Conservation (phyloP, 2,113 vertebrate genomes). For the Chascanopsetta lugubris region DNA sequence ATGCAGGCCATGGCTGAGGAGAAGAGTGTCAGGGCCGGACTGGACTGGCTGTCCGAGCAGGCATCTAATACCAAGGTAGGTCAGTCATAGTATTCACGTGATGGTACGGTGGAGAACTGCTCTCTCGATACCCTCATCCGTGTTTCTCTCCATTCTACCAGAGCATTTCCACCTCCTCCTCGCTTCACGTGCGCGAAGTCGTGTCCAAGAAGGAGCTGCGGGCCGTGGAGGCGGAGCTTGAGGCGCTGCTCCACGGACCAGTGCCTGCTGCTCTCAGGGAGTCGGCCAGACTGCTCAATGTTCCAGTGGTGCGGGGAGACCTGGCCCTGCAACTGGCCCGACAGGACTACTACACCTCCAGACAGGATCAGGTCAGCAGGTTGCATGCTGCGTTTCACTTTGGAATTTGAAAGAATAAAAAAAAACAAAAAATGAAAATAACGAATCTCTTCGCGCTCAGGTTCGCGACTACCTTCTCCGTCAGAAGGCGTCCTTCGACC, state of each 20-base stretch:
- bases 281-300: constrained; percentile 82
- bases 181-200: constrained; percentile 74
- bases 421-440: not conserved
- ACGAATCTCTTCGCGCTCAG: constrained; percentile 32
- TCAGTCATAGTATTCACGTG: not conserved
- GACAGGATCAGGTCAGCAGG: constrained; percentile 79
- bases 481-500: constrained; percentile 90
- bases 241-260: constrained; percentile 77
- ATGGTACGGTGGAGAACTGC: not conserved
- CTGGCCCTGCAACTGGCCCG: constrained; percentile 84
- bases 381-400: not conserved
- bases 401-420: too few species aligned
- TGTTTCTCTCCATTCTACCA: constrained; percentile 29
- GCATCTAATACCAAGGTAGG: constrained; percentile 76
- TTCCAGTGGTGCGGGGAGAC: constrained; percentile 85
- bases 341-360: constrained; percentile 82
- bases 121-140: not conserved
- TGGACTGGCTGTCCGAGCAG: constrained; percentile 82
- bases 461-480: constrained; percentile 85
- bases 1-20: constrained; percentile 84
- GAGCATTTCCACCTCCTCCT: constrained; percentile 69
- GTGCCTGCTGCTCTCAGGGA: constrained; percentile 83
- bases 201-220: constrained; percentile 81
- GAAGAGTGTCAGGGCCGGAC: constrained; percentile 74
- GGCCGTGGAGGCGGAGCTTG: constrained; percentile 81